Evolutionary conservation across 2,797 vertebrate genomes (phyloP).

Genomic region (Carapus acus): DNA sequence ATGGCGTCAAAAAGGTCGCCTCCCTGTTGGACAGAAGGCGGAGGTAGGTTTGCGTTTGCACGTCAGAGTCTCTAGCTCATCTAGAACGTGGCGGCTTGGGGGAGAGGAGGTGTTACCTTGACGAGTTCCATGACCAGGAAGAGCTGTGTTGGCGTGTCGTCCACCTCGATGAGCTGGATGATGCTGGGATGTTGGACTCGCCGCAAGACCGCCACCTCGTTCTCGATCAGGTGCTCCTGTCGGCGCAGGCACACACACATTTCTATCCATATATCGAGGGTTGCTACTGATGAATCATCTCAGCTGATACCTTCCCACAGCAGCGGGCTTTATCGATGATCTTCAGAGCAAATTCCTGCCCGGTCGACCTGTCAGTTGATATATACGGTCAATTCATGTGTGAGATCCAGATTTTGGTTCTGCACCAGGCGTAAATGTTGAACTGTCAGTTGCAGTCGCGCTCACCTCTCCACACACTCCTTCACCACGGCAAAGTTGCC

Average conservation of each 20-base stretch:
- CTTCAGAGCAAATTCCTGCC: conserved; percentile 94
- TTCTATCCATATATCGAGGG: no score
- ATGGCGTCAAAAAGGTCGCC: conserved; percentile 97
- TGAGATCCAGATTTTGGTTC: no score
- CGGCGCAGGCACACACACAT: conserved; percentile 10
- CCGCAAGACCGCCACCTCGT: conserved; percentile 90
- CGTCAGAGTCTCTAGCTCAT: no score
- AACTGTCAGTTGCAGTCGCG: neutral
- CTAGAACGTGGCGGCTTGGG: no score
- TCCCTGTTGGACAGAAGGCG: conserved; percentile 68
- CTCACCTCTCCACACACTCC: conserved; percentile 87
- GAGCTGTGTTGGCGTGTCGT: conserved; percentile 87
- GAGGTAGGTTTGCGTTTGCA: no score
- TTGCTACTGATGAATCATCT: neutral
- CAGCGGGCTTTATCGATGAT: conserved; percentile 98
- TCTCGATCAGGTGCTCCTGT: conserved; percentile 96
- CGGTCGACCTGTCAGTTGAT: conserved; percentile 76
- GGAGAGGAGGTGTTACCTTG: conserved; percentile 42
- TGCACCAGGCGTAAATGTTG: neutral
- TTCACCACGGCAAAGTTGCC: conserved; percentile 98
- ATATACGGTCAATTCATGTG: neutral
- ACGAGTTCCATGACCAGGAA: conserved; percentile 96
- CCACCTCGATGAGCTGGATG: conserved; percentile 96
- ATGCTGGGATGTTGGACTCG: conserved; percentile 93
- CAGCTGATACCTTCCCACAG: conserved; percentile 85